A percentile compares a stretch with the other conserved stretches of the same genome.
phyloP scores from a whole-genome alignment of 2,888 invertebrate genomes.

The Idaea dimidiata region DNA sequence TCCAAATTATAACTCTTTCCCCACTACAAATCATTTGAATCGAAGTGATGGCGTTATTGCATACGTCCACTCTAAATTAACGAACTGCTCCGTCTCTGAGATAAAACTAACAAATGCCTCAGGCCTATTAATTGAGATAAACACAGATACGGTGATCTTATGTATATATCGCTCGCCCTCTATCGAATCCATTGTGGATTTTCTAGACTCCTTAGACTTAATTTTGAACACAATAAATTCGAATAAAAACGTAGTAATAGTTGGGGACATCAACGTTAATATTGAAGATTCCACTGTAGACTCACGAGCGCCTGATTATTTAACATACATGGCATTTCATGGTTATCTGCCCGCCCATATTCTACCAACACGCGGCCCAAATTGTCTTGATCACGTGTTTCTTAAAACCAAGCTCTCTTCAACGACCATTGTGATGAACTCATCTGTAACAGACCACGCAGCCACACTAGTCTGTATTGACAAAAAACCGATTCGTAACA shows the following conservation, averaged over 20 bases:
- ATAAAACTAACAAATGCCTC: conserved; percentile 8
- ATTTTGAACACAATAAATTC: background rate
- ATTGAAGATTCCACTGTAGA: too few species aligned
- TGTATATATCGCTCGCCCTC: conserved; percentile 10
- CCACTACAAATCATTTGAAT: conserved; percentile 8
- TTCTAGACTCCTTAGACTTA: background rate
- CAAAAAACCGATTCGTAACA: too few species aligned
- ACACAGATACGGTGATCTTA: conserved; percentile 2
- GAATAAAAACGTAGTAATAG: background rate
- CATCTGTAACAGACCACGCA: too few species aligned
- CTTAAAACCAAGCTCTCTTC: too few species aligned
- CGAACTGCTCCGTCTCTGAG: conserved; percentile 4
- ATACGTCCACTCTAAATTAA: conserved; percentile 1
- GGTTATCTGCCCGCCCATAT: too few species aligned
- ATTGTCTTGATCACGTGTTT: too few species aligned
- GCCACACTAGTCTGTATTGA: too few species aligned
- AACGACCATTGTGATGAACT: too few species aligned
- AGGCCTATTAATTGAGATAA: conserved; percentile 10
- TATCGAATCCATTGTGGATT: conserved; percentile 2
- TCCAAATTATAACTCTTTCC: conserved; percentile 7
- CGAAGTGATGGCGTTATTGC: conserved; percentile 15
- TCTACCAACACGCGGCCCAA: too few species aligned
- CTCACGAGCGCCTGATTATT: too few species aligned
- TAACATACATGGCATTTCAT: too few species aligned
- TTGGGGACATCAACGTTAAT: conserved; percentile 7